Evolutionary conservation across 2,888 invertebrate genomes (phyloP).

Genomic region (Hetaerina titia): DNA sequence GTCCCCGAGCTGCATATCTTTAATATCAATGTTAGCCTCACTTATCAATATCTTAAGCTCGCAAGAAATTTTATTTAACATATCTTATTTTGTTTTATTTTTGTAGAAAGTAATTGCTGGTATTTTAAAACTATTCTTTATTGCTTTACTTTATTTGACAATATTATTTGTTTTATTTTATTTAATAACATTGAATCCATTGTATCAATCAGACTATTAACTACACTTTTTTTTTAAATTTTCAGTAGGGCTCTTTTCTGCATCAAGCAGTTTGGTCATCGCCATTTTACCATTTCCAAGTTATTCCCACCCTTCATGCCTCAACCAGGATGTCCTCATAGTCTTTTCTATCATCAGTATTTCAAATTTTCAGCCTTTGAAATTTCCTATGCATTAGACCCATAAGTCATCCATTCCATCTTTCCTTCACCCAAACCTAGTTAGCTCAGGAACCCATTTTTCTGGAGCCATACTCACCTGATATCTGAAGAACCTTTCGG

Average conservation of each 20-base stretch:
- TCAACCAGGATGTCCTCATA: neutral
- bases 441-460: slow-evolving; percentile 71
- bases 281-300: neutral
- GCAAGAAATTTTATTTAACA: no score
- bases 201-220: no score
- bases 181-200: no score
- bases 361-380: neutral
- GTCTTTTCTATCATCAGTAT: neutral
- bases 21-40: no score
- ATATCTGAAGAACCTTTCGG: slow-evolving; percentile 92
- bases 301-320: neutral
- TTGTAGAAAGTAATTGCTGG: no score
- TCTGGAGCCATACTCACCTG: slow-evolving; percentile 82
- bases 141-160: no score
- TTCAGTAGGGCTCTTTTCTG: neutral
- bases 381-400: neutral
- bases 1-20: no score
- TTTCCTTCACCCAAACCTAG: slow-evolving; percentile 68
- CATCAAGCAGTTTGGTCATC: neutral
- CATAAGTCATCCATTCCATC: no score
- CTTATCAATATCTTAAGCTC: no score
- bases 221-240: neutral
- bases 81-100: no score
- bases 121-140: no score
- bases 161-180: no score